phyloP scores from a whole-genome alignment of 2,113 vertebrate genomes.

The Entelurus aequoreus region DNA sequence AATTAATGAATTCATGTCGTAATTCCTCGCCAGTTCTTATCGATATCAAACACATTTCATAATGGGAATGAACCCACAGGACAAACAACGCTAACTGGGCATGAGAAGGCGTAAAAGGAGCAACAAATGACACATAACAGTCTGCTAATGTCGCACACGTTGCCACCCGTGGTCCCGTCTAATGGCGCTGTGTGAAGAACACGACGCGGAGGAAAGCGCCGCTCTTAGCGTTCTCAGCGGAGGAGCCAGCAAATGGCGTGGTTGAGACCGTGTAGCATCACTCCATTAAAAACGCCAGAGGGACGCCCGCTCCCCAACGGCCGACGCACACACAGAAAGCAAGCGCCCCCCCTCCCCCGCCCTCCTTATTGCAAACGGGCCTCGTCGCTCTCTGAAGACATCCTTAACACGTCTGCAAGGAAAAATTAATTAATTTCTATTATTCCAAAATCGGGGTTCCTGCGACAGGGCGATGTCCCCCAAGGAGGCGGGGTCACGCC shows the following conservation, averaged over 20 bases:
- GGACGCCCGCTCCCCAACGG: slow-evolving; percentile 54
- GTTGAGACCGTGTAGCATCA: slow-evolving; percentile 70
- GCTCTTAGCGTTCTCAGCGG: slow-evolving; percentile 25
- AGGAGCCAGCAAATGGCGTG: slow-evolving; percentile 66
- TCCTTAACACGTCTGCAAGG: slow-evolving; percentile 67
- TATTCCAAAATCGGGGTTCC: slow-evolving; percentile 42
- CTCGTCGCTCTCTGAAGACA: slow-evolving; percentile 67
- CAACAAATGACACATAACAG: too few species aligned
- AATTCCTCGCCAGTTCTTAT: too few species aligned
- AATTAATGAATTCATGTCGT: too few species aligned
- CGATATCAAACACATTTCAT: too few species aligned
- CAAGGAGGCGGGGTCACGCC: slow-evolving; percentile 43
- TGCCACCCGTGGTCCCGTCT: background rate
- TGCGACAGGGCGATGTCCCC: slow-evolving; percentile 17
- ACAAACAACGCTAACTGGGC: too few species aligned
- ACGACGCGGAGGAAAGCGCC: slow-evolving; percentile 4
- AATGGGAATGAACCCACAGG: too few species aligned
- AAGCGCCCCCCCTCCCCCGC: slow-evolving; percentile 59
- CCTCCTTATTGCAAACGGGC: slow-evolving; percentile 66
- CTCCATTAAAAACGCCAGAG: slow-evolving; percentile 68
- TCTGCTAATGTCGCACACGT: too few species aligned
- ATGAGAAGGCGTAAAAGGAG: too few species aligned
- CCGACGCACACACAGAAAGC: slow-evolving; percentile 38
- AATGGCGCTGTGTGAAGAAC: background rate
- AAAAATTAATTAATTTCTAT: slow-evolving; percentile 64